Conservation (phyloP, 2,888 invertebrate genomes). For the Tricholauxania praeusta region DNA sequence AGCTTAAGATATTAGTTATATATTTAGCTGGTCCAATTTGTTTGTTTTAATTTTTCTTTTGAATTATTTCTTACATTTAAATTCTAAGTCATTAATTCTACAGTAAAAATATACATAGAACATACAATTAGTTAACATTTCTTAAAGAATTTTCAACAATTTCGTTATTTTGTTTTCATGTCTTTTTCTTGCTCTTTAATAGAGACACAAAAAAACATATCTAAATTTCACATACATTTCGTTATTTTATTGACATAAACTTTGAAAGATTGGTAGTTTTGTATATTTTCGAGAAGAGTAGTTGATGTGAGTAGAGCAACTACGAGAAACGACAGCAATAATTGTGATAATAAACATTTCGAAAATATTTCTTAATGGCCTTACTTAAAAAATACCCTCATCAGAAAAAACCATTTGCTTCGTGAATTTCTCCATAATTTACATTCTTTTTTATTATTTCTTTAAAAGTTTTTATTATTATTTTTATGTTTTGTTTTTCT, state of each 20-base stretch:
- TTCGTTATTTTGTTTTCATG: background rate
- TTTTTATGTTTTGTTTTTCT: background rate
- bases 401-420: background rate
- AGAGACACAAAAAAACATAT: background rate
- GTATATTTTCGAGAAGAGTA: conserved; percentile 3
- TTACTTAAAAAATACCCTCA: background rate
- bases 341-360: background rate
- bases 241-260: too few relatives aligned
- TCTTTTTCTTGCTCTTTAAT: background rate
- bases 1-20: too few relatives aligned
- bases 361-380: background rate
- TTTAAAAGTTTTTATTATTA: conserved; percentile 1
- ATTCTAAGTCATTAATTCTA: too few relatives aligned
- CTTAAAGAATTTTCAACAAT: background rate
- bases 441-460: background rate
- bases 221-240: too few relatives aligned
- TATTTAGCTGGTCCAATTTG: too few relatives aligned
- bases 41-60: too few relatives aligned
- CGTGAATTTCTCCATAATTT: background rate
- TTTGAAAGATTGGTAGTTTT: background rate
- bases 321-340: conserved; percentile 25
- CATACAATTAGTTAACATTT: too few relatives aligned
- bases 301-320: conserved; percentile 2
- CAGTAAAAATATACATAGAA: too few relatives aligned
- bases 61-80: too few relatives aligned